Percentiles rank a stretch among this genome's conserved stretches.
phyloP scores from a whole-genome alignment of 2,888 invertebrate genomes.

The Euproctis similis region DNA sequence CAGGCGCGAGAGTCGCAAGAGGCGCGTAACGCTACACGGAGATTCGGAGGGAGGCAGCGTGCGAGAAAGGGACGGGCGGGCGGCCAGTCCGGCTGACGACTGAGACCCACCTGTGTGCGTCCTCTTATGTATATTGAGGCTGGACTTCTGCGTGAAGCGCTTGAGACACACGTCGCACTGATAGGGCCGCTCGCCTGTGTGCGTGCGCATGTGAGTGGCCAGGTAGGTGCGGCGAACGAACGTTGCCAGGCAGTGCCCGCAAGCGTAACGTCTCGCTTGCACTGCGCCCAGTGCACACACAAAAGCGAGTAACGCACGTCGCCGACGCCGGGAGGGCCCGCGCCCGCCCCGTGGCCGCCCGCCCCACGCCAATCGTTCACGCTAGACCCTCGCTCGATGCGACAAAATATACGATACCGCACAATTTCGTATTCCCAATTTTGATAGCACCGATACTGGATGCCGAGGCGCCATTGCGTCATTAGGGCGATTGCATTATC shows the following conservation, averaged over 20 bases:
- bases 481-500: conserved; percentile 73
- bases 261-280: conserved; percentile 66
- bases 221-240: conserved; percentile 68
- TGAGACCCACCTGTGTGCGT: conserved; percentile 81
- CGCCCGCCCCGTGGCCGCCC: conserved; percentile 26
- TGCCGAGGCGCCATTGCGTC: conserved; percentile 51
- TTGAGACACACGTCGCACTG: conserved; percentile 85
- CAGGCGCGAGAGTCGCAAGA: conserved; percentile 12
- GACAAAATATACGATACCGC: conserved; percentile 18
- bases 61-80: conserved; percentile 52
- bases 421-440: conserved; percentile 49
- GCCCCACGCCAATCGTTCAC: conserved; percentile 48
- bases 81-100: conserved; percentile 65
- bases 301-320: conserved; percentile 76
- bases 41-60: conserved; percentile 43
- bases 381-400: conserved; percentile 24
- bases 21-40: conserved; percentile 19
- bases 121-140: conserved; percentile 86
- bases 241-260: conserved; percentile 68
- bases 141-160: conserved; percentile 88
- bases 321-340: conserved; percentile 43
- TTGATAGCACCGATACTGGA: conserved; percentile 33
- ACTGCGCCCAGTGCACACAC: conserved; percentile 75
- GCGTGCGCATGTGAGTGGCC: conserved; percentile 74
- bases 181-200: conserved; percentile 78